Percentiles rank a stretch among this genome's conserved stretches.
Conservation (phyloP, 53 echinoderm and acorn worm species). For the Echinometra lucunter region DNA sequence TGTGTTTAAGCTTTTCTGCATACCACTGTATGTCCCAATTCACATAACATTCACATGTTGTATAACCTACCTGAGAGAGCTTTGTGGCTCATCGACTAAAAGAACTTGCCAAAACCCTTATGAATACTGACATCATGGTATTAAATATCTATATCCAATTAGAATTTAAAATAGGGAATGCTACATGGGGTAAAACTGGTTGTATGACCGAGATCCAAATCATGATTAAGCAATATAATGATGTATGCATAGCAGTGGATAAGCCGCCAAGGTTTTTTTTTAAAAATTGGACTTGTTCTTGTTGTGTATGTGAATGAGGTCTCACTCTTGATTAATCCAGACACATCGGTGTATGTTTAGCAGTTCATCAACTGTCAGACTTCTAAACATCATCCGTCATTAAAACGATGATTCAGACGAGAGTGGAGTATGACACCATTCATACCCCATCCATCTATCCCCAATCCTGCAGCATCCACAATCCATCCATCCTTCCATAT, state of each 20-base stretch:
- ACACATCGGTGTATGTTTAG: neutral
- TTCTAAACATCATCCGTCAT: neutral
- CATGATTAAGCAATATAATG: neutral
- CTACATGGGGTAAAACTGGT: neutral
- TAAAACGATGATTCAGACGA: conserved; percentile 6
- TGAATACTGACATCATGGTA: neutral
- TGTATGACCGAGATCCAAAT: neutral
- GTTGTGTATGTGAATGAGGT: neutral
- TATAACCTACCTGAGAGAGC: too few species aligned
- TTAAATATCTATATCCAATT: neutral
- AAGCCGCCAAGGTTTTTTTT: neutral
- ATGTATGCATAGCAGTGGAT: neutral
- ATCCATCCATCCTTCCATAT: neutral
- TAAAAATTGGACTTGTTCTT: neutral
- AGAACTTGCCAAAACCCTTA: too few species aligned
- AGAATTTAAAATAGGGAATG: neutral
- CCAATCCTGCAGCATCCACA: neutral
- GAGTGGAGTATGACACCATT: neutral
- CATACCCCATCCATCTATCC: neutral
- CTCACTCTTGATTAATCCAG: conserved; percentile 23
- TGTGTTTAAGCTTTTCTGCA: too few species aligned
- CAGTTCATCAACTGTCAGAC: conserved; percentile 15
- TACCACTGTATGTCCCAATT: too few species aligned
- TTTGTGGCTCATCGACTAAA: too few species aligned
- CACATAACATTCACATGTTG: too few species aligned